Evolutionary conservation across 2,113 vertebrate species (phyloP).

Genomic region (Malurus alboscapulatus): DNA sequence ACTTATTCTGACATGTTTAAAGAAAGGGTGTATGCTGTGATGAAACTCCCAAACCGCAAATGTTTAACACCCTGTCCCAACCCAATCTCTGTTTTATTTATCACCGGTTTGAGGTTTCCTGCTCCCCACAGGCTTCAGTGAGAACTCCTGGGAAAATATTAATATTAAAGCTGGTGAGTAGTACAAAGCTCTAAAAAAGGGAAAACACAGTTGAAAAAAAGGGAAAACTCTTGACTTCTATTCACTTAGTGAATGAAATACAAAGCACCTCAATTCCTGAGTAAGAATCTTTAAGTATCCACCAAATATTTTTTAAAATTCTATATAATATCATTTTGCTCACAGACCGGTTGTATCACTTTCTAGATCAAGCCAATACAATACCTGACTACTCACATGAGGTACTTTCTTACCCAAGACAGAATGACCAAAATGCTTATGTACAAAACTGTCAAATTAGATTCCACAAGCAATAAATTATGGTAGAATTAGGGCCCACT

Average conservation of each 20-base stretch:
- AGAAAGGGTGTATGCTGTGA: not conserved
- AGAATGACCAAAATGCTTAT: not conserved
- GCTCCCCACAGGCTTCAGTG: not conserved
- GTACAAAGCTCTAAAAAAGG: not conserved
- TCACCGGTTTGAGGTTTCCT: not conserved
- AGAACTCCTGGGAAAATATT: not conserved
- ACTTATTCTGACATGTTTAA: not conserved
- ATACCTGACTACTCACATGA: not conserved
- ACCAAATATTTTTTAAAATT: not conserved
- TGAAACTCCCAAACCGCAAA: not conserved
- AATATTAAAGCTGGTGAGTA: not conserved
- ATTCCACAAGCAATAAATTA: not conserved
- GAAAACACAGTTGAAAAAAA: not conserved
- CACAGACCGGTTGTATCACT: not conserved
- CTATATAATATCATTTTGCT: not conserved
- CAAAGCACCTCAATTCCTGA: not conserved
- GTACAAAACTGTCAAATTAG: not conserved
- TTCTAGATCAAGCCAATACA: not conserved
- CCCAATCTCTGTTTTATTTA: not conserved
- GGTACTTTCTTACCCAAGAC: not conserved
- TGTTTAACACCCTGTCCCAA: not conserved
- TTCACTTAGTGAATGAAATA: not conserved
- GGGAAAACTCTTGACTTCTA: not conserved
- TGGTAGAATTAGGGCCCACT: not conserved
- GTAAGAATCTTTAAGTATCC: not conserved